These are phyloP conservation scores for Euwallacea similis DNA, from an alignment of 1,140 invertebrate genomes.

Conservation along the genomic window DNA sequence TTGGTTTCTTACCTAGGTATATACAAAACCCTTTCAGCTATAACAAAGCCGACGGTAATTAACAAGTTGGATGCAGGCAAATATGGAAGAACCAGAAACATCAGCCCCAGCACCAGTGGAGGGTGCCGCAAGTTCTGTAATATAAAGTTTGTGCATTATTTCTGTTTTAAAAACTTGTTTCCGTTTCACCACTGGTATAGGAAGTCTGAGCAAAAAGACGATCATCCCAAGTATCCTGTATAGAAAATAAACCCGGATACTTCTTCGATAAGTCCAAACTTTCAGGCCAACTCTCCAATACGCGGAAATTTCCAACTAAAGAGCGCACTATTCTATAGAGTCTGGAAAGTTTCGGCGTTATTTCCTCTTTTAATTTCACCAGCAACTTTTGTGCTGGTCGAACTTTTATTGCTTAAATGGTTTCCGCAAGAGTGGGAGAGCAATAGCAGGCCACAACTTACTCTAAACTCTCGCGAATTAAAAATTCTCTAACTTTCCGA, in stretches of 20 bases:
- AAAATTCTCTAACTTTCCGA: constrained; percentile 16
- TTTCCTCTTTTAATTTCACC: constrained; percentile 11
- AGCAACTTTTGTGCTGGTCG: not conserved
- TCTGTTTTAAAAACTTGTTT: not conserved
- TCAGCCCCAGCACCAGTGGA: constrained; percentile 63
- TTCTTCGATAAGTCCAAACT: constrained; percentile 17
- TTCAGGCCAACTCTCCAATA: not conserved
- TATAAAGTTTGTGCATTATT: constrained; percentile 17
- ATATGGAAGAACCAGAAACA: constrained; percentile 77
- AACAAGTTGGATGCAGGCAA: constrained; percentile 85
- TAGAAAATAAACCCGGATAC: constrained; percentile 16
- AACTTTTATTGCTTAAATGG: constrained; percentile 8
- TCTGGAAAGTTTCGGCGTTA: not conserved
- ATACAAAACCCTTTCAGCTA: constrained; percentile 88
- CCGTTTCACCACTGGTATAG: constrained; percentile 6
- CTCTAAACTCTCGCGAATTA: not conserved
- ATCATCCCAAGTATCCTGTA: not conserved
- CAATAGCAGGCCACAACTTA: constrained; percentile 15
- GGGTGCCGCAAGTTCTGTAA: constrained; percentile 65
- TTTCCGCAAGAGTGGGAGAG: constrained; percentile 8
- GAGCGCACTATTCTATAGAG: not conserved
- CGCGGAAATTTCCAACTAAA: not conserved
- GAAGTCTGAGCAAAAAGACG: not conserved
- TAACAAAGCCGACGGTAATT: constrained; percentile 87
- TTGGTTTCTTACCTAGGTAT: constrained; percentile 72